Base-by-base conservation (phyloP, 2,113 vertebrate genomes). In the Eurystomus gularis region DNA sequence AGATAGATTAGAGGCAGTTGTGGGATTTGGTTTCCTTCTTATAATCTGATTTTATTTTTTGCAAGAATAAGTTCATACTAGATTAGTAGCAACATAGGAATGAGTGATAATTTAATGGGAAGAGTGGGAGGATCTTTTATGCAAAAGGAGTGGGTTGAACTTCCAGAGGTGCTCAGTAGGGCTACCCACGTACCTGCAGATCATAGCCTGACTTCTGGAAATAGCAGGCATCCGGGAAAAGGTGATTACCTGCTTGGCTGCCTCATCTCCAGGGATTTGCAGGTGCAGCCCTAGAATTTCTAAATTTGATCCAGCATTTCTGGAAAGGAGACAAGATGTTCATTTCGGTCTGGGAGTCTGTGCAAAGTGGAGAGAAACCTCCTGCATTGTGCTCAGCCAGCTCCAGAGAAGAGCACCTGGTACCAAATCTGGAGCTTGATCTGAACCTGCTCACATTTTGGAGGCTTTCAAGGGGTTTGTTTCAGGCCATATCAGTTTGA, bases 401-500 rank as follows among this genome's bases (percentile, higher is more conserved):
- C 33, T 62, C 76, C 76, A 66, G 76, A 31, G 37, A 52, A 80
- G 55, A 95, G 51, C 40, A 83, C 8, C 40, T 0, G 0, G 46
- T 48, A 83, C 23, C 72, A 78, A 68, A 85, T 78, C 71, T 88
- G 84, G 87, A 96, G 68, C 85, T 82, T 90, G 87, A 92, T 82
- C 82, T 64, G 46, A 78, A 66, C 64, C 55, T 90, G 58, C 48
- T 88, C 40, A 44, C 0, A 0, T 90, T 88, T 86, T 85, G 91
- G 93, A 95, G 92, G 86, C 86, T 77, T 55, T 94, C 1, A 1
- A 54, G 62, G 82, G 18, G 14, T 62, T 95, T 94, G 70, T 94
- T 95, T 88, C 78, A 82, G 93, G 93, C 96, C 91, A 94, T 90
- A 69, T 73, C 95, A 90, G 91, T 82, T 52, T 71, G 86, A 92